These are phyloP conservation scores for Gobionotothen gibberifrons DNA, from an alignment of 2,797 vertebrate genomes.

Conservation along the genomic window DNA sequence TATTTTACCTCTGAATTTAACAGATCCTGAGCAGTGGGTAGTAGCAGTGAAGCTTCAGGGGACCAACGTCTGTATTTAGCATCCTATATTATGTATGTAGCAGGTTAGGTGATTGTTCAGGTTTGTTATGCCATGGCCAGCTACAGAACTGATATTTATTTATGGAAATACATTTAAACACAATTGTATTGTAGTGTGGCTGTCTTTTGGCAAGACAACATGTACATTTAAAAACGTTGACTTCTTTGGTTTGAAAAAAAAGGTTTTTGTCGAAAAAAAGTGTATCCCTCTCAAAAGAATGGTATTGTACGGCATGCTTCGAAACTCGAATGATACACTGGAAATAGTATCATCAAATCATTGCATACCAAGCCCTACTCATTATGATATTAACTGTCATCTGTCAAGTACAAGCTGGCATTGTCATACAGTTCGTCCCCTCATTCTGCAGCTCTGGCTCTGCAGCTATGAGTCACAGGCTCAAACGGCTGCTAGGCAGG, in stretches of 20 bases:
- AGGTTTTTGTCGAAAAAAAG: not conserved
- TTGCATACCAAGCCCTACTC: not conserved
- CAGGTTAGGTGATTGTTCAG: too few relatives aligned
- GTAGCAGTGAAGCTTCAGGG: too few relatives aligned
- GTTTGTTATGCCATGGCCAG: too few relatives aligned
- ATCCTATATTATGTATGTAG: too few relatives aligned
- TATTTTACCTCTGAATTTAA: too few relatives aligned
- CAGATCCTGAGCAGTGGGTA: too few relatives aligned
- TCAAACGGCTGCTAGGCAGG: constrained; percentile 39
- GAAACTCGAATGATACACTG: constrained; percentile 6
- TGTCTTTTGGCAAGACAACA: not conserved
- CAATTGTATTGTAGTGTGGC: not conserved
- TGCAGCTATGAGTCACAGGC: constrained; percentile 63
- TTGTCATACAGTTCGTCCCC: constrained; percentile 28
- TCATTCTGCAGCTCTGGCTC: constrained; percentile 40
- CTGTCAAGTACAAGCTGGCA: constrained; percentile 33
- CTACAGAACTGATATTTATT: too few relatives aligned
- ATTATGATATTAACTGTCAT: constrained; percentile 31
- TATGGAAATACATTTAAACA: not conserved
- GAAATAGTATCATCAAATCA: not conserved
- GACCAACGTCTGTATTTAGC: too few relatives aligned
- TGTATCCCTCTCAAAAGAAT: not conserved
- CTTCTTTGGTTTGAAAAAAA: not conserved
- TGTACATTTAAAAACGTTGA: not conserved
- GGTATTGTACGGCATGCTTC: not conserved